Evolutionary conservation across 2,113 vertebrate genomes (phyloP).

Genomic region (Sapayoa aenigma): DNA sequence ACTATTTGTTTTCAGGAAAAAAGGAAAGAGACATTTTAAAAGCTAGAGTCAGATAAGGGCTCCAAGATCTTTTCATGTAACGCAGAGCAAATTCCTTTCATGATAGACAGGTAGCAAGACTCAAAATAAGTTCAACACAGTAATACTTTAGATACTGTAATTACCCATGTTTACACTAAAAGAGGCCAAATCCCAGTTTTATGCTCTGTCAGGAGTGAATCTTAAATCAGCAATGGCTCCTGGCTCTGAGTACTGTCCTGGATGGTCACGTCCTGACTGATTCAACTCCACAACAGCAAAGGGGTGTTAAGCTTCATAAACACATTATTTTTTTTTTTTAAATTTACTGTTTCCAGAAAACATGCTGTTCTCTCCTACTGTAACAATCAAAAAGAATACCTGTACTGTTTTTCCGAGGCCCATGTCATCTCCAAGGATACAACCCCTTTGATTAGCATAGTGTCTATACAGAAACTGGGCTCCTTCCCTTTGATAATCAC

Average conservation of each 20-base stretch:
- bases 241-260: too few species aligned
- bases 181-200: not conserved
- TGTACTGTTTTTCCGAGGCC: constrained; percentile 97
- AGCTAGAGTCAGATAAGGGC: not conserved
- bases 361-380: not conserved
- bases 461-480: constrained; percentile 85
- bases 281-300: not conserved
- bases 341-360: not conserved
- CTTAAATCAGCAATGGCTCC: not conserved
- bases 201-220: not conserved
- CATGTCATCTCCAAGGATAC: constrained; percentile 97
- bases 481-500: constrained; percentile 94
- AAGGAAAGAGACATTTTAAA: not conserved
- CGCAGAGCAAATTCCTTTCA: not conserved
- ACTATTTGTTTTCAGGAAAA: not conserved
- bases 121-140: not conserved
- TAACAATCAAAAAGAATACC: constrained; percentile 71
- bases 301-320: not conserved
- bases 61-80: not conserved
- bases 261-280: not conserved
- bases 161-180: not conserved
- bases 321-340: rapidly evolving
- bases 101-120: not conserved
- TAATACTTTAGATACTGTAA: not conserved
- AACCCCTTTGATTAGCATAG: constrained; percentile 81